Evolutionary conservation across 2,888 invertebrate genomes (phyloP), one percentile per base, ranked within the genome.

Genomic region (Aethes cnicana): DNA sequence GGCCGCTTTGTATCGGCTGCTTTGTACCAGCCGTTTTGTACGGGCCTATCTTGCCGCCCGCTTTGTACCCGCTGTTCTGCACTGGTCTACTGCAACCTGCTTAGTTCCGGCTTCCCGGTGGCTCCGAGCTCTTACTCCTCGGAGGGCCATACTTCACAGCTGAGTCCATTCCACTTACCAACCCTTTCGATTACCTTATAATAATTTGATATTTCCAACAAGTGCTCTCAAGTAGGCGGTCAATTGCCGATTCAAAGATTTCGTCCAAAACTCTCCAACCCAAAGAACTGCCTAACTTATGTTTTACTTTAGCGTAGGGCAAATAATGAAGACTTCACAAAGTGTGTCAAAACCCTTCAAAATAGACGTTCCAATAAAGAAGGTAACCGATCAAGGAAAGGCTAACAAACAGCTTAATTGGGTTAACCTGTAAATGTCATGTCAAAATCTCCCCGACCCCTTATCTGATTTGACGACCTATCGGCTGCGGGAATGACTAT

Each of bases 381-480:
- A 78, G 72, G 76, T 72, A 68, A 69, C 68, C 62, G 64, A 59
- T 55, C 59, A 58, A 66, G 65, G 66, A 59, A 60, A 64, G 62
- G 12, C 30, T 50, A 50, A 36, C 72, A 72, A 80, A 77, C 72
- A 71, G 73, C 61, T 71, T 81, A 81, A 82, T 84, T 72, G 79
- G 79, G 74, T 83, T 84, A 81, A 77, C 80, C 79, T 79, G 79
- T 75, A 82, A 73, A 75, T 61, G 84, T 82, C 81, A 79, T 69
- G 74, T 74, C 73, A 66, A 59, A n/a, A n/a, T n/a, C n/a, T n/a
- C n/a, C 78, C n/a, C 33, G 33, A 39, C 23, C 75, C 80, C 76
- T 72, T 75, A 68, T 65, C 62, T 42, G 41, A 33, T n/a, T n/a
- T 25, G 48, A 37, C 17, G 37, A 12, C 14, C 32, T 35, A 43